A percentile compares a stretch with the other conserved stretches of the same genome.
phyloP scores from a whole-genome alignment of 2,113 vertebrate genomes.

The Epinephelus lanceolatus region DNA sequence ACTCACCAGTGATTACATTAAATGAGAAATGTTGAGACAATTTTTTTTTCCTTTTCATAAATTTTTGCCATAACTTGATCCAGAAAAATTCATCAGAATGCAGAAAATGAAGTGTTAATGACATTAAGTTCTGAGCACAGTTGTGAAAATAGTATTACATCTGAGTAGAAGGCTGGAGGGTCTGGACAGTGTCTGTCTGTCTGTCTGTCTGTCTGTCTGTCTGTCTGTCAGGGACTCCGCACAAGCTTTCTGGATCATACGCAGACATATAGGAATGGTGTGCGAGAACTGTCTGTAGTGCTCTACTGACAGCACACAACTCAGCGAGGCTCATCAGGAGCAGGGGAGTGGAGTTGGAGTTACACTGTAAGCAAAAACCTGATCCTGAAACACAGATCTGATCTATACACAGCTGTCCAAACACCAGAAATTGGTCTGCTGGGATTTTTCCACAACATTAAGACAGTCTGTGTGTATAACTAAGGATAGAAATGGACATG shows the following conservation, averaged over 20 bases:
- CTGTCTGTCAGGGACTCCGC: too few relatives aligned
- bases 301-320: conserved; percentile 26
- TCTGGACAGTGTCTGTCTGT: conserved; percentile 20
- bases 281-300: background rate
- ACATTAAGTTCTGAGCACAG: conserved; percentile 23
- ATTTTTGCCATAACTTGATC: too few relatives aligned
- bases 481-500: background rate
- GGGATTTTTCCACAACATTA: conserved; percentile 23
- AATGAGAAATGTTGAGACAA: too few relatives aligned
- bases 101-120: conserved; percentile 6
- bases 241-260: background rate
- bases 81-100: too few relatives aligned
- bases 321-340: background rate
- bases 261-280: background rate
- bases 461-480: background rate
- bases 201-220: too few relatives aligned
- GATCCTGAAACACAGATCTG: conserved; percentile 24
- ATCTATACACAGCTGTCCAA: conserved; percentile 39
- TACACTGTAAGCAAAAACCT: conserved; percentile 44
- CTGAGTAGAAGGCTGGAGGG: background rate
- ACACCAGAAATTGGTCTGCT: background rate
- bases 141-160: conserved; percentile 29
- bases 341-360: conserved; percentile 12
- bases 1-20: too few relatives aligned
- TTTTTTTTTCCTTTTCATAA: too few relatives aligned